phyloP scores from a whole-genome alignment of 2,797 vertebrate species.

The Sebastes vulpes region DNA sequence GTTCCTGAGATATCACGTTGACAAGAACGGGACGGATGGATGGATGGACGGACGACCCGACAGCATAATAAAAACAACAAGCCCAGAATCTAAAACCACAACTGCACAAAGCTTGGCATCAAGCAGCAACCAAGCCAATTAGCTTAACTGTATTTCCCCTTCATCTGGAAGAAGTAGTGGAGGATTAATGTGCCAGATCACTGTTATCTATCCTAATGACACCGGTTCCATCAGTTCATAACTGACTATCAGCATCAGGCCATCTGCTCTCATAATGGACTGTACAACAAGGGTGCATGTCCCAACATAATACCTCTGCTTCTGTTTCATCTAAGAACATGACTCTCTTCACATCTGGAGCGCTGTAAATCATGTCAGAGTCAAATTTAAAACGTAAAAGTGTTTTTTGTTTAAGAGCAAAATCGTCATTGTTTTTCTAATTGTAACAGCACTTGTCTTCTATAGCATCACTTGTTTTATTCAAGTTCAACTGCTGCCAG shows the following conservation, averaged over 20 bases:
- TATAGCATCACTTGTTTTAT: not conserved
- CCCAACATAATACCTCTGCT: conserved; percentile 42
- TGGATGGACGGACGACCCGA: too few relatives aligned
- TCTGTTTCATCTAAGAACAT: conserved; percentile 22
- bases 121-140: conserved; percentile 31
- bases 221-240: conserved; percentile 41
- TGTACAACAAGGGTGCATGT: conserved; percentile 37
- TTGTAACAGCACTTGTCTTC: not conserved
- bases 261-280: conserved; percentile 62
- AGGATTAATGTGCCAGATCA: conserved; percentile 65
- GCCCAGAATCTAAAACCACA: not conserved
- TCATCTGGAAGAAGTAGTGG: conserved; percentile 26
- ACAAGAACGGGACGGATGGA: not conserved
- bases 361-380: not conserved
- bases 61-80: not conserved
- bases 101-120: not conserved
- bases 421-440: not conserved
- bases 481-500: not conserved
- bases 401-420: not conserved
- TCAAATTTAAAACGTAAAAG: too few relatives aligned
- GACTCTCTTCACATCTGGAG: conserved; percentile 49
- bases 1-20: not conserved
- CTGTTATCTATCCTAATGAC: conserved; percentile 52
- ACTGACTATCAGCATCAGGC: conserved; percentile 47
- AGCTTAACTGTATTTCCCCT: conserved; percentile 6